phyloP scores from a whole-genome alignment of 2,113 vertebrate species.

The Sebastes fasciatus region DNA sequence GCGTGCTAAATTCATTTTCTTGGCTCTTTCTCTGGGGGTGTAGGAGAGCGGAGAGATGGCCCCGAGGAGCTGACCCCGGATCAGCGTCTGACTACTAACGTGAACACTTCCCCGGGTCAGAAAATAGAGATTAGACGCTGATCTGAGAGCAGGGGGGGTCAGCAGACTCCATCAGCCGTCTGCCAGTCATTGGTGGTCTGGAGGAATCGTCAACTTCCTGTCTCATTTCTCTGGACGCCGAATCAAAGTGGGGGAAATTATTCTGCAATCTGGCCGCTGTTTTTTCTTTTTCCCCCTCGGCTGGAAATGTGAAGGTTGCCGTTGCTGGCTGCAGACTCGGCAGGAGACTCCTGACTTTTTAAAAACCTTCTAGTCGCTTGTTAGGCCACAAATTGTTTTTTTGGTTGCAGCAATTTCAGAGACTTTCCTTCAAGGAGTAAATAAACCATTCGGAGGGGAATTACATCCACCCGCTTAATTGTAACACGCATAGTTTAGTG shows the following conservation, averaged over 20 bases:
- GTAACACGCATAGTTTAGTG: conserved; percentile 62
- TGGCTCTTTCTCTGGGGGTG: conserved; percentile 67
- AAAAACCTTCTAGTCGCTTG: conserved; percentile 53
- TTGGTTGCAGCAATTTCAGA: conserved; percentile 72
- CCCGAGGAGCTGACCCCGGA: conserved; percentile 55
- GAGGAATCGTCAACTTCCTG: conserved; percentile 87
- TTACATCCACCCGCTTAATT: conserved; percentile 69
- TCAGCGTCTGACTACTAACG: conserved; percentile 43
- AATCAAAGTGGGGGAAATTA: conserved; percentile 87
- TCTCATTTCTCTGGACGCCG: conserved; percentile 80
- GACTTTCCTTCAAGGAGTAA: conserved; percentile 64
- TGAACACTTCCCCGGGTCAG: conserved; percentile 17
- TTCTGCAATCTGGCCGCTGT: conserved; percentile 82
- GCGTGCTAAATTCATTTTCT: conserved; percentile 84
- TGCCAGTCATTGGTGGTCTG: conserved; percentile 81
- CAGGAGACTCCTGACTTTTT: conserved; percentile 45
- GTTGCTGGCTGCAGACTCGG: conserved; percentile 42
- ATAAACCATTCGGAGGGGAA: conserved; percentile 71
- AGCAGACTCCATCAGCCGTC: conserved; percentile 11
- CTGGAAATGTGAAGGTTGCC: conserved; percentile 75
- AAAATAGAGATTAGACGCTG: conserved; percentile 46
- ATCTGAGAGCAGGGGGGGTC: conserved; percentile 55
- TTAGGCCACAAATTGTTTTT: conserved; percentile 69
- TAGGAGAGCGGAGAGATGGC: conserved; percentile 33
- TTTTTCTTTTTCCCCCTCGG: conserved; percentile 77